Percentiles rank a stretch among this genome's conserved stretches.
phyloP scores from a whole-genome alignment of 2,113 vertebrate species.

The Sebastes fasciatus region DNA sequence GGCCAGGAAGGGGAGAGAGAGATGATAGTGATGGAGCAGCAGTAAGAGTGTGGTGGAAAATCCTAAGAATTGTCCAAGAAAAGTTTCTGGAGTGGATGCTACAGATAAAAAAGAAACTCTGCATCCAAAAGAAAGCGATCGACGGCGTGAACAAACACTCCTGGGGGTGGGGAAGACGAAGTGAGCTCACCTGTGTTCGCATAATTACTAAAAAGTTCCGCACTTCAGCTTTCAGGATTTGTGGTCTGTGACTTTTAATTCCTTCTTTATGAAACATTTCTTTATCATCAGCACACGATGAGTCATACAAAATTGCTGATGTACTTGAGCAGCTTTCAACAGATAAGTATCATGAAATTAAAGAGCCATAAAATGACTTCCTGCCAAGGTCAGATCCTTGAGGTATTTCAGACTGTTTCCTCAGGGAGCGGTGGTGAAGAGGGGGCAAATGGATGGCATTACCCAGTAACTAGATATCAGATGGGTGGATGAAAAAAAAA shows the following conservation, averaged over 20 bases:
- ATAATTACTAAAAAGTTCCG: neutral
- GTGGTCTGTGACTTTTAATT: neutral
- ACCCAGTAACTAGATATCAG: slow-evolving; percentile 60
- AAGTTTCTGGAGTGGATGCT: neutral
- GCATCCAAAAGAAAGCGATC: neutral
- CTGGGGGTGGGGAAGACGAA: too few relatives aligned
- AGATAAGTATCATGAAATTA: slow-evolving; percentile 42
- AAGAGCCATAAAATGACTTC: slow-evolving; percentile 52
- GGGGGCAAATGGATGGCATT: slow-evolving; percentile 53
- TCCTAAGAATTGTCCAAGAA: too few relatives aligned
- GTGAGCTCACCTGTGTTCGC: neutral
- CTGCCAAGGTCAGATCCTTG: slow-evolving; percentile 49
- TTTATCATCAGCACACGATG: slow-evolving; percentile 30
- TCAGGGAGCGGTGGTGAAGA: slow-evolving; percentile 26
- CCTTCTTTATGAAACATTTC: neutral
- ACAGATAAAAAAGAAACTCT: neutral
- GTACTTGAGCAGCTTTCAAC: slow-evolving; percentile 1
- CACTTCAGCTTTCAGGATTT: too few relatives aligned
- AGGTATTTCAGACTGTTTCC: slow-evolving; percentile 24
- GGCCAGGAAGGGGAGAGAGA: too few relatives aligned
- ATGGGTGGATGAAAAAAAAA: slow-evolving; percentile 18
- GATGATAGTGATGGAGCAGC: too few relatives aligned
- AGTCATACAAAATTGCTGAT: neutral
- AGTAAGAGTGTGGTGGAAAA: too few relatives aligned
- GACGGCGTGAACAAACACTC: neutral